Conservation (phyloP, 2,113 vertebrate genomes). For the Physeter macrocephalus region DNA sequence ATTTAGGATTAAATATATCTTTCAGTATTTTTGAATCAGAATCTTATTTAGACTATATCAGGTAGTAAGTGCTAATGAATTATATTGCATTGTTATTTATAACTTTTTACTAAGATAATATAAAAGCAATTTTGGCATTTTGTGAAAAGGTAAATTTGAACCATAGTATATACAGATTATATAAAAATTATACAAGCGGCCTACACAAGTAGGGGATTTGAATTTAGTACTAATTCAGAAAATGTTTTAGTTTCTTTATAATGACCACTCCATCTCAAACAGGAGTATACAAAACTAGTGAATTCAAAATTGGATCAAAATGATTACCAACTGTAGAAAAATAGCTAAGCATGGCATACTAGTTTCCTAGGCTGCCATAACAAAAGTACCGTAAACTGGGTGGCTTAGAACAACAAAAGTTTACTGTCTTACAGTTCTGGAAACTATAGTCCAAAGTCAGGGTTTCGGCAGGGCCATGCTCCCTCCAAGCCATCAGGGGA, state of each 20-base stretch:
- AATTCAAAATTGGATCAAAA: not conserved
- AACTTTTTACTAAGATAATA: not conserved
- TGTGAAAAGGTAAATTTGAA: not conserved
- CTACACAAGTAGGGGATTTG: not conserved
- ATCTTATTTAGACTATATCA: constrained; percentile 19
- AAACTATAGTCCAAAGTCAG: not conserved
- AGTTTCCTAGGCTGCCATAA: not conserved
- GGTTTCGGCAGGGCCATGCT: not conserved
- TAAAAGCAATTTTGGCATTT: not conserved
- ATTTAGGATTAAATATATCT: not conserved
- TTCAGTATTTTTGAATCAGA: not conserved
- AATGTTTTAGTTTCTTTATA: not conserved
- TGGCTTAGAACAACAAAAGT: not conserved
- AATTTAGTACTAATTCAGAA: not conserved
- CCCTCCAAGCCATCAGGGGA: not conserved
- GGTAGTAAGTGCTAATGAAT: not conserved
- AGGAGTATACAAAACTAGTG: not conserved
- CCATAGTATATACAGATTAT: not conserved
- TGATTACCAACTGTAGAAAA: not conserved
- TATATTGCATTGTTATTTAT: not conserved
- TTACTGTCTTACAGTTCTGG: not conserved
- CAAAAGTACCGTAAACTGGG: not conserved
- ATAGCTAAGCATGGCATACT: not conserved
- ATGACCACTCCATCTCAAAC: not conserved
- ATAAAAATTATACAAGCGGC: not conserved